phyloP scores from a whole-genome alignment of 2,797 vertebrate species.

The Coregonus sp. region DNA sequence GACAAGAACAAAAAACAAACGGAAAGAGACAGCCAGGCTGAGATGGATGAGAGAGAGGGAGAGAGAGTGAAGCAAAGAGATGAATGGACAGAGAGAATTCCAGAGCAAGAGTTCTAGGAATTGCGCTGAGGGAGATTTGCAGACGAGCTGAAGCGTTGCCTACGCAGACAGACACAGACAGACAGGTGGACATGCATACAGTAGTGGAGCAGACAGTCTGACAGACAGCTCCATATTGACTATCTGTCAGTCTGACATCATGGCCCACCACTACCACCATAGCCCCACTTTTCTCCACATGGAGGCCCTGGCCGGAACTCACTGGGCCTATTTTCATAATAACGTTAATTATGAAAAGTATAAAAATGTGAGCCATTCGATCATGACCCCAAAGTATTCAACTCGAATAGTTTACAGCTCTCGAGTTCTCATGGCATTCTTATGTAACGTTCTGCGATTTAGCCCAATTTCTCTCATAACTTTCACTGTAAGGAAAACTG shows the following conservation, averaged over 20 bases:
- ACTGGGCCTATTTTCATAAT: neutral
- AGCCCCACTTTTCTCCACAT: neutral
- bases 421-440: neutral
- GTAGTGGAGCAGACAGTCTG: too few relatives aligned
- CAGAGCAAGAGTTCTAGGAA: too few relatives aligned
- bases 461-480: neutral
- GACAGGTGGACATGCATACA: too few relatives aligned
- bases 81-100: too few relatives aligned
- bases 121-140: conserved; percentile 24
- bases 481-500: neutral
- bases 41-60: too few relatives aligned
- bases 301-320: neutral
- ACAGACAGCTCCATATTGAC: neutral
- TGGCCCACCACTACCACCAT: neutral
- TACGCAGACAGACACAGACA: neutral
- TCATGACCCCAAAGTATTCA: too few relatives aligned
- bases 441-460: neutral
- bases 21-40: too few relatives aligned
- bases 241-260: neutral
- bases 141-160: conserved; percentile 14
- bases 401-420: neutral
- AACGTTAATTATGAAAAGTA: too few relatives aligned
- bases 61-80: too few relatives aligned
- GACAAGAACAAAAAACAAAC: too few relatives aligned
- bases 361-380: neutral